Evolutionary conservation across 37 sponge, comb jelly and placozoan species (phyloP), one percentile per base, ranked within the genome.

Genomic region (Halisarca cf. caerulea): DNA sequence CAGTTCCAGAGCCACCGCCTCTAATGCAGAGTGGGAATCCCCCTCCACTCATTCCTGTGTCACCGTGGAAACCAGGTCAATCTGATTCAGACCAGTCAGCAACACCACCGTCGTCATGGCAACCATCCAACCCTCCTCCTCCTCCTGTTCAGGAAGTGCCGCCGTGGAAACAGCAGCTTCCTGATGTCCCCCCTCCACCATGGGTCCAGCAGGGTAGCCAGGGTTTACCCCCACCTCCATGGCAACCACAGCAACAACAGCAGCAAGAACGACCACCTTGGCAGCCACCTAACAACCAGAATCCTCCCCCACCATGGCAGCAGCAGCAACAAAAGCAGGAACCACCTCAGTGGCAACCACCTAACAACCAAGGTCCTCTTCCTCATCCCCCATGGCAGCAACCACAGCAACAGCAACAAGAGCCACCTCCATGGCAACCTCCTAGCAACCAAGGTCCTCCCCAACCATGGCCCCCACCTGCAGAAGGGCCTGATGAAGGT

Each of bases 311-410:
- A 2, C 83, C 71, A 42, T 82, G 83, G 83, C 83, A 82, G 66
- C 83, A 82, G 33, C 36, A n/a, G 14, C 20, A 3, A 3, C 7
- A 69, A 68, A 71, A 5, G 27, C 36, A 20, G 21, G 2, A 58
- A 18, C 72, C 68, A 2, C 83, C 83, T 1, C 84, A 66, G 47
- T 83, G 84, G 84, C 73, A 66, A 83, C 84, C 66, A 23, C 39
- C 33, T 27, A 51, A 78, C 17, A 74, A 17, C 78, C 60, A 57
- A 35, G 68, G 77, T 7, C 53, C 60, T 33, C 75, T 70, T 37
- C 78, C 68, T 64, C 45, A 59, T 23, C 82, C 15, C 20, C 87
- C 36, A 58, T 81, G 39, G 61, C 82, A 61, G 66, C 54, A 1
- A 20, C 58, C 24, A 3, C 58, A 40, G 2, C 58, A 40, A 53